These are phyloP conservation scores for Syndactyla subalaris DNA, from an alignment of 2,797 vertebrate species.

Conservation along the genomic window DNA sequence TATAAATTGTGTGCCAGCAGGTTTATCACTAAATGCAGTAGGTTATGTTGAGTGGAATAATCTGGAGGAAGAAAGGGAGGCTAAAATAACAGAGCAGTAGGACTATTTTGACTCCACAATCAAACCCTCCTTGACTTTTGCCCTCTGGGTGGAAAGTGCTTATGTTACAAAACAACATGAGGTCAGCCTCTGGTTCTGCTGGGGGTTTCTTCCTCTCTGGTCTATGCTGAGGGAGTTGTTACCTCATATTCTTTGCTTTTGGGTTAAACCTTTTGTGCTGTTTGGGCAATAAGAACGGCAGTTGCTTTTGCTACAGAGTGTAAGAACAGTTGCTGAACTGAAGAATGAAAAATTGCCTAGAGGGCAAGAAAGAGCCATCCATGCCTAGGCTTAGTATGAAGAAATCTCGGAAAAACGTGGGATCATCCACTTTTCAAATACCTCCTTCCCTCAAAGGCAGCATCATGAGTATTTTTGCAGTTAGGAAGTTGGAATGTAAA, in stretches of 20 bases:
- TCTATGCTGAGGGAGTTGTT: background rate
- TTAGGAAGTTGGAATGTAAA: background rate
- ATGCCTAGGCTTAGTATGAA: background rate
- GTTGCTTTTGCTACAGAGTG: background rate
- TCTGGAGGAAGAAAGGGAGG: constrained; percentile 77
- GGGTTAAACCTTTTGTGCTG: background rate
- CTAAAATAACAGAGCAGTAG: constrained; percentile 78
- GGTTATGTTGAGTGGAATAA: constrained; percentile 74
- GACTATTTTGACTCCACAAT: constrained; percentile 74
- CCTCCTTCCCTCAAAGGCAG: background rate
- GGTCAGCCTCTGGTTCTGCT: constrained; percentile 47
- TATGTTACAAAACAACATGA: constrained; percentile 73
- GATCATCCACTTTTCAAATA: background rate
- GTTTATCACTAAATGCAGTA: constrained; percentile 73
- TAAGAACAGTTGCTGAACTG: background rate
- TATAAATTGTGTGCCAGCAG: constrained; percentile 75
- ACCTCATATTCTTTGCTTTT: background rate
- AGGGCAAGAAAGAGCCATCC: background rate
- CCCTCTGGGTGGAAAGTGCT: constrained; percentile 73
- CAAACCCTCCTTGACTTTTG: constrained; percentile 72
- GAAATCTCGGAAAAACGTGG: background rate
- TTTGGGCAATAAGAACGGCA: background rate
- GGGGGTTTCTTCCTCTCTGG: constrained; percentile 30
- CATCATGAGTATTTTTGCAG: background rate
- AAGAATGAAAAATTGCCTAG: background rate